Conservation (phyloP, 2,888 invertebrate genomes). For the Bombylius major region DNA sequence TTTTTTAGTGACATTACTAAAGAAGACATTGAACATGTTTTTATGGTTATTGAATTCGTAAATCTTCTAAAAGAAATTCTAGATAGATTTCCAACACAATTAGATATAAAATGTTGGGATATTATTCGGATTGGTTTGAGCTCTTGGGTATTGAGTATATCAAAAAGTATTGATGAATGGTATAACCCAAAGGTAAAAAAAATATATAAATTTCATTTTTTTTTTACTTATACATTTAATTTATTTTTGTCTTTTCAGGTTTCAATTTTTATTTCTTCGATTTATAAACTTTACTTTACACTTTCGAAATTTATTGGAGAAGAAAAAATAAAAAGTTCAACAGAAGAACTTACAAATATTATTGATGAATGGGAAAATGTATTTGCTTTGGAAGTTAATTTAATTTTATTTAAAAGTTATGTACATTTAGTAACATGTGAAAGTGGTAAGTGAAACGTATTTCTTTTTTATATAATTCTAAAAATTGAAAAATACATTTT, state of each 20-base stretch:
- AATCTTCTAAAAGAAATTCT: slow-evolving; percentile 28
- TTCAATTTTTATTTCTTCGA: slow-evolving; percentile 39
- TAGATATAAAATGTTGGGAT: slow-evolving; percentile 52
- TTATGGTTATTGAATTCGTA: slow-evolving; percentile 27
- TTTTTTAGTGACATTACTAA: slow-evolving; percentile 23
- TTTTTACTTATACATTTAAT: slow-evolving; percentile 2
- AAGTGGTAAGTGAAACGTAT: slow-evolving; percentile 12
- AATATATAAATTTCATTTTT: neutral
- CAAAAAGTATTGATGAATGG: slow-evolving; percentile 33
- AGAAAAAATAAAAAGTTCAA: slow-evolving; percentile 31
- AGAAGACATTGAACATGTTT: slow-evolving; percentile 20
- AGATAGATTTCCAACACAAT: slow-evolving; percentile 25
- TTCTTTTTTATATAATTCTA: too few species aligned
- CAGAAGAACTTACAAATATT: slow-evolving; percentile 25
- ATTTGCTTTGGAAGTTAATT: slow-evolving; percentile 49
- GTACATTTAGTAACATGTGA: slow-evolving; percentile 21
- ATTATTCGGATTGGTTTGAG: slow-evolving; percentile 56
- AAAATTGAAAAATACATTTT: too few species aligned
- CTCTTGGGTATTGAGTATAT: slow-evolving; percentile 49
- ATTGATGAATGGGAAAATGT: slow-evolving; percentile 64
- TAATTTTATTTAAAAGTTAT: slow-evolving; percentile 30
- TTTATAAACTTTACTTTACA: slow-evolving; percentile 41
- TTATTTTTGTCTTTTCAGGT: slow-evolving; percentile 25
- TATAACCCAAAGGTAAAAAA: slow-evolving; percentile 41
- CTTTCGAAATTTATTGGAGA: slow-evolving; percentile 37